Conservation (phyloP, 1,140 invertebrate species). For the Brachionus rubens region DNA sequence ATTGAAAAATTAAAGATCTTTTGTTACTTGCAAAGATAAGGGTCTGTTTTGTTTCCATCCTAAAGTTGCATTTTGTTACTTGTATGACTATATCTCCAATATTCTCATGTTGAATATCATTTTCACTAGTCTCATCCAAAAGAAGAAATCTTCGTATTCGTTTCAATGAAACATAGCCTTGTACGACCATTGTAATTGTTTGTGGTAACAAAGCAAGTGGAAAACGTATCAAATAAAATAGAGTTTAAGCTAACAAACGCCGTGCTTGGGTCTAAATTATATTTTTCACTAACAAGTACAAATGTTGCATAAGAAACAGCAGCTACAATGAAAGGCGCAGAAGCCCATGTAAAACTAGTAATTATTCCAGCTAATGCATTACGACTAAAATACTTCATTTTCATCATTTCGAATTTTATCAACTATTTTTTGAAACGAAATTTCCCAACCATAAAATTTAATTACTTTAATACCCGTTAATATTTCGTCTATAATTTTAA, state of each 20-base stretch:
- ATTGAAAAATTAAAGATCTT: no score
- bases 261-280: conserved; percentile 56
- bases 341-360: conserved; percentile 89
- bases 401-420: conserved; percentile 58
- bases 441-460: conserved; percentile 59
- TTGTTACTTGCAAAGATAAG: conserved; percentile 32
- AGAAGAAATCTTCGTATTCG: conserved; percentile 33
- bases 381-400: conserved; percentile 60
- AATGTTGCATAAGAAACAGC: conserved; percentile 59
- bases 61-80: neutral
- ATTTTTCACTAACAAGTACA: conserved; percentile 54
- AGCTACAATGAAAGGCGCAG: conserved; percentile 78
- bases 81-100: neutral
- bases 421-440: conserved; percentile 61
- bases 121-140: conserved; percentile 21
- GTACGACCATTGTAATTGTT: conserved; percentile 57
- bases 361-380: conserved; percentile 64
- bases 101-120: conserved; percentile 8
- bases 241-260: conserved; percentile 88
- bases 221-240: conserved; percentile 95
- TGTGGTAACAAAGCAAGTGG: conserved; percentile 68
- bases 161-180: conserved; percentile 43
- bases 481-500: conserved; percentile 61
- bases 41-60: conserved; percentile 39
- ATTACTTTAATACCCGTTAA: conserved; percentile 61